A percentile compares a stretch with the other conserved stretches of the same genome.
Evolutionary conservation across 2,113 vertebrate species (phyloP).

Genomic region (Acrocephalus arundinaceus): DNA sequence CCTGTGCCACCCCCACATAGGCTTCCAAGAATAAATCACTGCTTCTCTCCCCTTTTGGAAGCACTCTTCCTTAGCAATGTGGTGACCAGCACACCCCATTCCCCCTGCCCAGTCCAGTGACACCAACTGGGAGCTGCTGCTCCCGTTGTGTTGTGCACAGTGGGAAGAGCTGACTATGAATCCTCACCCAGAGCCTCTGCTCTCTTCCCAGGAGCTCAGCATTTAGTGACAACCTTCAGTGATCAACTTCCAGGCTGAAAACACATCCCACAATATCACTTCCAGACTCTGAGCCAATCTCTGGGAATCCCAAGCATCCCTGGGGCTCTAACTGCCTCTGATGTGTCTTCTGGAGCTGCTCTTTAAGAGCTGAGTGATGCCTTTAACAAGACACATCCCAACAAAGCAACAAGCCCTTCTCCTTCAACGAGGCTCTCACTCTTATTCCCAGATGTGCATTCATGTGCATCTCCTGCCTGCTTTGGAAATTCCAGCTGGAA

Average conservation of each 20-base stretch:
- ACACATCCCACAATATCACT: accelerated
- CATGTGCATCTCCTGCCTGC: background rate
- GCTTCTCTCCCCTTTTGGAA: background rate
- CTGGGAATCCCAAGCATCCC: background rate
- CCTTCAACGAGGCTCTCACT: background rate
- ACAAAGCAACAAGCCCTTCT: background rate
- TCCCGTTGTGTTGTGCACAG: background rate
- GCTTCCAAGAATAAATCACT: background rate
- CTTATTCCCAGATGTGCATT: background rate
- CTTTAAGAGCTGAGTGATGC: background rate
- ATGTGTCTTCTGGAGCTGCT: background rate
- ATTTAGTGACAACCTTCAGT: background rate
- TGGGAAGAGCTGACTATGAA: background rate
- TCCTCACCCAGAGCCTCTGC: background rate
- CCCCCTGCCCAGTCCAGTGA: background rate
- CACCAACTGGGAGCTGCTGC: background rate
- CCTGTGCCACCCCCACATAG: accelerated
- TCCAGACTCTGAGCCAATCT: background rate
- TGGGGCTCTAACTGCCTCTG: background rate
- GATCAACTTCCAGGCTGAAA: background rate
- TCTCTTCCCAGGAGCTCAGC: background rate
- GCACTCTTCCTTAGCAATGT: background rate
- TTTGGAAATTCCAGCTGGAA: background rate
- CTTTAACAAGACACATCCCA: background rate
- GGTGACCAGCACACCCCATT: background rate